These are phyloP conservation scores for Arctopsyche grandis DNA, from an alignment of 1,140 invertebrate species.

Conservation along the genomic window DNA sequence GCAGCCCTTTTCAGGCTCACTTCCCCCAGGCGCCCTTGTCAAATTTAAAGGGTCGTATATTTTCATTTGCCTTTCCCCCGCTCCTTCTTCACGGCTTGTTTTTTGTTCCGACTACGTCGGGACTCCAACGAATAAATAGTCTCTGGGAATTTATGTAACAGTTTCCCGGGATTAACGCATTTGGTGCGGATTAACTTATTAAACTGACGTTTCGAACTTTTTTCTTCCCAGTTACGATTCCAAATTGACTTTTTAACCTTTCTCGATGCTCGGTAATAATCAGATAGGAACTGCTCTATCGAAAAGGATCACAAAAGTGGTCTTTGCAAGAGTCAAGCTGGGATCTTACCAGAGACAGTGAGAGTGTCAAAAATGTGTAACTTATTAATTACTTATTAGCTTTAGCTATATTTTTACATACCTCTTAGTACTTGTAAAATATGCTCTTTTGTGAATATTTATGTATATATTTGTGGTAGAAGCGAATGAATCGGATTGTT, in stretches of 20 bases:
- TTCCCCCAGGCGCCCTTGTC: slow-evolving; percentile 44
- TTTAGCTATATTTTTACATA: too few species aligned
- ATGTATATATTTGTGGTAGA: too few species aligned
- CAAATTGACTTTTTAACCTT: not conserved
- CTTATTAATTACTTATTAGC: too few species aligned
- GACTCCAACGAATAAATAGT: slow-evolving; percentile 48
- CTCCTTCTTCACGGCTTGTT: slow-evolving; percentile 34
- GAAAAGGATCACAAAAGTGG: too few species aligned
- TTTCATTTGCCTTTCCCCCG: slow-evolving; percentile 49
- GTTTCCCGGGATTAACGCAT: slow-evolving; percentile 48
- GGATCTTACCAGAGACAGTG: too few species aligned
- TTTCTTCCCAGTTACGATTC: not conserved
- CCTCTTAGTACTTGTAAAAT: too few species aligned
- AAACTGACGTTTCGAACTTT: not conserved
- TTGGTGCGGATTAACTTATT: slow-evolving; percentile 24
- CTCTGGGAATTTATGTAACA: slow-evolving; percentile 51
- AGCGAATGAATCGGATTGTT: too few species aligned
- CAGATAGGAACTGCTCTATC: too few species aligned
- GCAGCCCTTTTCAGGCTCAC: slow-evolving; percentile 23
- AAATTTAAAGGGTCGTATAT: slow-evolving; percentile 53
- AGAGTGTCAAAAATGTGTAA: too few species aligned
- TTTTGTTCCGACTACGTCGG: slow-evolving; percentile 40
- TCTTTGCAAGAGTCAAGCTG: too few species aligned
- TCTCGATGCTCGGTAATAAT: not conserved
- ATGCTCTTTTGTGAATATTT: too few species aligned